Evolutionary conservation across 1,140 invertebrate species (phyloP).

Genomic region (Drosophila guanche): DNA sequence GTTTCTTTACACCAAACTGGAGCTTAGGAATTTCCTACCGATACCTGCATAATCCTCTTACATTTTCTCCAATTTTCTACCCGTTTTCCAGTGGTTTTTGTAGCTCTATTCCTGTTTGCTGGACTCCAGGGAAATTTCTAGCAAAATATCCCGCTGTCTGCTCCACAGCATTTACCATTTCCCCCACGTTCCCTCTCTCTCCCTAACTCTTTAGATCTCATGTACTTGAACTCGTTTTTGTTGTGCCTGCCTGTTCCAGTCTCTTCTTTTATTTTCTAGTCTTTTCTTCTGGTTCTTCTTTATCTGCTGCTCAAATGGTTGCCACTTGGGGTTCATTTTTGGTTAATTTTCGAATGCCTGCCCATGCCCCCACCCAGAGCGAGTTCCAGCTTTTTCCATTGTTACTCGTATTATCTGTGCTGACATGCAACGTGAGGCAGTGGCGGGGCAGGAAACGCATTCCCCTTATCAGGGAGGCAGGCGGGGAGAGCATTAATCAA

Average conservation of each 20-base stretch:
- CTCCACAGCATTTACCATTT: conserved; percentile 29
- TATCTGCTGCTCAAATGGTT: conserved; percentile 20
- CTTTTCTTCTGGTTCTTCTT: conserved; percentile 14
- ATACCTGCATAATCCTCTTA: too few species aligned
- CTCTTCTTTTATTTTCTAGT: conserved; percentile 12
- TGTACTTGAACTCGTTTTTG: conserved; percentile 71
- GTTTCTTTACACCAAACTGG: too few species aligned
- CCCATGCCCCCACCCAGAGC: neutral
- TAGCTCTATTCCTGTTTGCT: neutral
- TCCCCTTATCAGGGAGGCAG: conserved; percentile 31
- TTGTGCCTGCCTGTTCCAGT: neutral
- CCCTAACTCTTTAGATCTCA: conserved; percentile 7
- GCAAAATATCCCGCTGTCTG: conserved; percentile 15
- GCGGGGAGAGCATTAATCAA: conserved; percentile 59
- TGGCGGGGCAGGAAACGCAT: conserved; percentile 61
- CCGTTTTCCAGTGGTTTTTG: too few species aligned
- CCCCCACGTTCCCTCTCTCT: conserved; percentile 13
- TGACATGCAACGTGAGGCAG: conserved; percentile 49
- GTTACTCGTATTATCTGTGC: conserved; percentile 62
- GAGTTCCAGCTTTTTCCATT: conserved; percentile 24
- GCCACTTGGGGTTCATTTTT: conserved; percentile 37
- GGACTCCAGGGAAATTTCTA: conserved; percentile 30
- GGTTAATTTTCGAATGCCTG: conserved; percentile 31
- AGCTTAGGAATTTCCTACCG: too few species aligned
- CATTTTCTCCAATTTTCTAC: neutral